These are phyloP conservation scores for Dolomedes plantarius DNA, from an alignment of 2,888 invertebrate species.

Conservation along the genomic window DNA sequence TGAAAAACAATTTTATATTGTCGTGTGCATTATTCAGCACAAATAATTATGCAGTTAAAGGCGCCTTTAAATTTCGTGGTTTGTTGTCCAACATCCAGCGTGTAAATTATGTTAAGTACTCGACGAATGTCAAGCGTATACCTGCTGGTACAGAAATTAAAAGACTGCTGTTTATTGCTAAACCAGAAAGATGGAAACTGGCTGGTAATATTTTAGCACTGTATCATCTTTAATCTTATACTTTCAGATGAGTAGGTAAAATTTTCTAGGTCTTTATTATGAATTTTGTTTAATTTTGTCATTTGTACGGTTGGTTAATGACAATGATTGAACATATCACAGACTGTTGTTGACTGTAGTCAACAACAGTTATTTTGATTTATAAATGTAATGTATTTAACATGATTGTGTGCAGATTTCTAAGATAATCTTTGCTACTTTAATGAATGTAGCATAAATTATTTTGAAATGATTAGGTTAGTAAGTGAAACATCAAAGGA, in stretches of 20 bases:
- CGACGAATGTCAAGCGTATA: neutral
- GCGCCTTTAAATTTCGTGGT: neutral
- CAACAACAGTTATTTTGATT: neutral
- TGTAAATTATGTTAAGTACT: neutral
- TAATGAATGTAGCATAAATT: too few relatives aligned
- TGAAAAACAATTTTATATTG: constrained; percentile 7
- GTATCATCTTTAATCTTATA: neutral
- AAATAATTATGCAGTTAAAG: neutral
- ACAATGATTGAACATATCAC: neutral
- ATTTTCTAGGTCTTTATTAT: too few relatives aligned
- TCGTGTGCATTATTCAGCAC: neutral
- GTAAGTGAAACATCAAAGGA: too few relatives aligned
- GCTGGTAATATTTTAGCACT: constrained; percentile 74
- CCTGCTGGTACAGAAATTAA: constrained; percentile 33
- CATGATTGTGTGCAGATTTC: too few relatives aligned
- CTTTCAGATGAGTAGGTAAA: neutral
- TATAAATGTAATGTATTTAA: neutral
- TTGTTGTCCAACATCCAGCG: too few relatives aligned
- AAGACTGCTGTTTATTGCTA: constrained; percentile 75
- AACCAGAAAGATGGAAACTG: constrained; percentile 76
- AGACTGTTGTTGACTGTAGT: neutral
- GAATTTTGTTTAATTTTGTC: neutral
- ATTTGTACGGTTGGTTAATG: too few relatives aligned
- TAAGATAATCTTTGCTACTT: too few relatives aligned
- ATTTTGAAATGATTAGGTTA: too few relatives aligned